phyloP scores from a whole-genome alignment of 2,888 invertebrate genomes.

The Oscheius onirici region DNA sequence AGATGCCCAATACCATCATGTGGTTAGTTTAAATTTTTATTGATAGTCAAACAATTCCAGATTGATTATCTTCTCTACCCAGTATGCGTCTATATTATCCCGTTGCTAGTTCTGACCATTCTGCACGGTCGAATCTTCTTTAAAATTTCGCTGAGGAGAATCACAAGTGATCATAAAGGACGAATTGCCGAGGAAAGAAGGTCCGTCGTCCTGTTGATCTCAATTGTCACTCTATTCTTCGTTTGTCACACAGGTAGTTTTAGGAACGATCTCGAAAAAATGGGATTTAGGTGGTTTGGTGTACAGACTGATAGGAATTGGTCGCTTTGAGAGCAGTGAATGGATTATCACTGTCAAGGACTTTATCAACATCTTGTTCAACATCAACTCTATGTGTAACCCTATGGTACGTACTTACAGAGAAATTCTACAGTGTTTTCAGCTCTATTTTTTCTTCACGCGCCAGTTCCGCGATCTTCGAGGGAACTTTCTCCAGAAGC shows the following conservation, averaged over 20 bases:
- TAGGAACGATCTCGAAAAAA: neutral
- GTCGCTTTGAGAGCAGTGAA: conserved; percentile 51
- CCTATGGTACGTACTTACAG: conserved; percentile 59
- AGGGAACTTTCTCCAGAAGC: conserved; percentile 45
- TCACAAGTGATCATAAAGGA: conserved; percentile 49
- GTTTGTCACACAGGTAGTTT: conserved; percentile 69
- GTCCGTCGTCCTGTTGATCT: conserved; percentile 66
- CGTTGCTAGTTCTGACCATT: conserved; percentile 64
- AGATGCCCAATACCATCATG: conserved; percentile 52
- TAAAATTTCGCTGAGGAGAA: conserved; percentile 43
- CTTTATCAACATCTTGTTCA: conserved; percentile 69
- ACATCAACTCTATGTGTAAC: conserved; percentile 69
- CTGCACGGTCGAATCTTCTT: conserved; percentile 66
- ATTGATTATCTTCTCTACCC: conserved; percentile 67
- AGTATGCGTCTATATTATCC: conserved; percentile 64
- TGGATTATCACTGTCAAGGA: conserved; percentile 66
- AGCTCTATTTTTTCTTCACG: conserved; percentile 71
- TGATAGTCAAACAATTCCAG: conserved; percentile 44
- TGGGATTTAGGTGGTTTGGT: conserved; percentile 60
- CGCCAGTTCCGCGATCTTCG: conserved; percentile 68
- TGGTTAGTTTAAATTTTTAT: conserved; percentile 32
- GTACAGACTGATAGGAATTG: conserved; percentile 62
- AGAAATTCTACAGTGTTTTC: conserved; percentile 32
- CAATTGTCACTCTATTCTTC: conserved; percentile 69
- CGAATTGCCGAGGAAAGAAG: conserved; percentile 51